Conservation (phyloP, 2,888 invertebrate species). For the Bhutanitis thaidina region DNA sequence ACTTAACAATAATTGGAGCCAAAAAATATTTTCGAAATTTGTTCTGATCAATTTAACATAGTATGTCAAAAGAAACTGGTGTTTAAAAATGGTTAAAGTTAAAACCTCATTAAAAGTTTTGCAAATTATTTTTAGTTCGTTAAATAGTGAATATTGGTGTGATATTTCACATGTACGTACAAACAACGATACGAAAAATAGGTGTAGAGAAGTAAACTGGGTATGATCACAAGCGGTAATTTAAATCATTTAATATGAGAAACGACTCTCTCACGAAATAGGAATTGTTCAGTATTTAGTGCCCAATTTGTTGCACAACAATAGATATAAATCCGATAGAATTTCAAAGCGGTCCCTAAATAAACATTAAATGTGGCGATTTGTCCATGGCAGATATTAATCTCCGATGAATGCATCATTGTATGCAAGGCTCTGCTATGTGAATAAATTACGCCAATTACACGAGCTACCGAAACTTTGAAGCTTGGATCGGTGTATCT, state of each 20-base stretch:
- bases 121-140: too few relatives aligned
- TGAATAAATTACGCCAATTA: constrained; percentile 43
- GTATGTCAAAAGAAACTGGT: too few relatives aligned
- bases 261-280: neutral
- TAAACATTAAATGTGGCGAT: constrained; percentile 45
- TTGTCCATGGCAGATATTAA: constrained; percentile 63
- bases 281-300: constrained; percentile 5
- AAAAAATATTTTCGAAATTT: too few relatives aligned
- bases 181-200: too few relatives aligned
- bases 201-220: too few relatives aligned
- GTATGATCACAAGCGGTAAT: too few relatives aligned
- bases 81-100: too few relatives aligned
- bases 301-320: constrained; percentile 25
- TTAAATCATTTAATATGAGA: constrained; percentile 14
- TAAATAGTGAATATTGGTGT: too few relatives aligned
- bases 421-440: constrained; percentile 30
- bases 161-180: too few relatives aligned
- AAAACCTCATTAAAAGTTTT: too few relatives aligned
- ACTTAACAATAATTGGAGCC: too few relatives aligned
- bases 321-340: constrained; percentile 29
- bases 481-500: neutral
- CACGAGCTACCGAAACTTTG: constrained; percentile 19
- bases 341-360: constrained; percentile 27
- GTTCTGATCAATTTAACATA: too few relatives aligned
- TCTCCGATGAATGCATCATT: constrained; percentile 60